Conservation (phyloP, 2,113 vertebrate genomes). For the Gallinago undulata region DNA sequence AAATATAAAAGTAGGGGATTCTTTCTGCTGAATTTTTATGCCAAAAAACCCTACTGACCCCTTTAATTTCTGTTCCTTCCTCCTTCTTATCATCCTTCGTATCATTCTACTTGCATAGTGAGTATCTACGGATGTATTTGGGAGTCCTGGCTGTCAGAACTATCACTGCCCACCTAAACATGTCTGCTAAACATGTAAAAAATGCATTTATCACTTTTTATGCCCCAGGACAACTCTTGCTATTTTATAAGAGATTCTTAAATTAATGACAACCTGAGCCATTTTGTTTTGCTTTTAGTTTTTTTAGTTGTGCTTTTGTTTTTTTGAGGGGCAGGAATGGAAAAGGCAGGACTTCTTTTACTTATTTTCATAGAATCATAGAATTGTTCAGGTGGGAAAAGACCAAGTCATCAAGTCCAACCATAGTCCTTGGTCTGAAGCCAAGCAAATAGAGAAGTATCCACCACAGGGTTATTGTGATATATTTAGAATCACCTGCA, state of each 20-base stretch:
- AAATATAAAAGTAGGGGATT: neutral
- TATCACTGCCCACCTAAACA: neutral
- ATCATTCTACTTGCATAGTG: neutral
- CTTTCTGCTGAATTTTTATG: neutral
- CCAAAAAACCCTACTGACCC: neutral
- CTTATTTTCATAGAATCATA: neutral
- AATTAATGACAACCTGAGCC: neutral
- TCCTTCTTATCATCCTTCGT: neutral
- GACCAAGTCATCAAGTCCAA: neutral
- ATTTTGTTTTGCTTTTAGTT: neutral
- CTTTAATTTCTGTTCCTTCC: neutral
- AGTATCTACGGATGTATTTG: neutral
- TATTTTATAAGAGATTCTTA: neutral
- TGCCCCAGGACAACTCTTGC: neutral
- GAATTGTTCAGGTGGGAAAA: neutral
- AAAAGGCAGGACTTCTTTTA: neutral
- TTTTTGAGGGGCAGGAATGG: rapidly evolving
- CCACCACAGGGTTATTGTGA: neutral
- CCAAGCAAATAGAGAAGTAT: neutral
- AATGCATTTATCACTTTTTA: neutral
- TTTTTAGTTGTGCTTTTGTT: neutral
- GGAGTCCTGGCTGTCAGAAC: neutral
- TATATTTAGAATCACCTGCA: neutral
- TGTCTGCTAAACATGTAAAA: neutral
- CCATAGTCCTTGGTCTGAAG: neutral